Evolutionary conservation across 2,113 vertebrate genomes (phyloP).

Genomic region (Oreochromis aureus): DNA sequence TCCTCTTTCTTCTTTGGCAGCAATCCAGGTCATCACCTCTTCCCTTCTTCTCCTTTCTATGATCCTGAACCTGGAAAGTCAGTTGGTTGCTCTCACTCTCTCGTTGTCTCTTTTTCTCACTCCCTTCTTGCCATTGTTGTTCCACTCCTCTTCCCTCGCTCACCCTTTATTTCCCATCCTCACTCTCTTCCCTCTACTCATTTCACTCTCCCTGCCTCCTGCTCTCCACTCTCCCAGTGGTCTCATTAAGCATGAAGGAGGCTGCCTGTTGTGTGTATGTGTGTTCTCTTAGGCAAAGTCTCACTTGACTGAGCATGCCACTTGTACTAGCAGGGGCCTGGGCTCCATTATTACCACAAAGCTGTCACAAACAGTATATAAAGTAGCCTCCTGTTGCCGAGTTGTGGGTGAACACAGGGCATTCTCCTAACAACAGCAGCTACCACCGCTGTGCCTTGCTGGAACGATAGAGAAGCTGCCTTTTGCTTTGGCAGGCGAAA

Average conservation of each 20-base stretch:
- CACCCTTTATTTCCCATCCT: slow-evolving; percentile 14
- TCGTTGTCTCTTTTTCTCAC: not conserved
- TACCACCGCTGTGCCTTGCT: not conserved
- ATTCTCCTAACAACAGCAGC: slow-evolving; percentile 22
- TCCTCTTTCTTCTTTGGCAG: slow-evolving; percentile 11
- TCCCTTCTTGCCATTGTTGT: not conserved
- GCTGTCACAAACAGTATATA: slow-evolving; percentile 66
- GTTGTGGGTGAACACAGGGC: slow-evolving; percentile 26
- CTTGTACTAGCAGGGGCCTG: slow-evolving; percentile 50
- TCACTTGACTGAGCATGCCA: slow-evolving; percentile 69
- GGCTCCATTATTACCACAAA: slow-evolving; percentile 69
- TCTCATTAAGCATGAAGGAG: slow-evolving; percentile 63
- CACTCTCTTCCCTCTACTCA: not conserved
- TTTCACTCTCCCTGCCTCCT: slow-evolving; percentile 32
- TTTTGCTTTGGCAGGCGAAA: not conserved
- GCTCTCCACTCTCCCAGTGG: slow-evolving; percentile 50
- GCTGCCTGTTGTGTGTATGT: slow-evolving; percentile 29
- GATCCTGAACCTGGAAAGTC: not conserved
- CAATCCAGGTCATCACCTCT: slow-evolving; percentile 29
- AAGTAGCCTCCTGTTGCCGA: slow-evolving; percentile 57
- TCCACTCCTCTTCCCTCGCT: not conserved
- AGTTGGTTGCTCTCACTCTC: not conserved
- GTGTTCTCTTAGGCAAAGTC: slow-evolving; percentile 52
- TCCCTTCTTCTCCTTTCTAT: not conserved
- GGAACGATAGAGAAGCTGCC: not conserved